phyloP scores from a whole-genome alignment of 2,113 vertebrate species.

The Zootoca vivipara region DNA sequence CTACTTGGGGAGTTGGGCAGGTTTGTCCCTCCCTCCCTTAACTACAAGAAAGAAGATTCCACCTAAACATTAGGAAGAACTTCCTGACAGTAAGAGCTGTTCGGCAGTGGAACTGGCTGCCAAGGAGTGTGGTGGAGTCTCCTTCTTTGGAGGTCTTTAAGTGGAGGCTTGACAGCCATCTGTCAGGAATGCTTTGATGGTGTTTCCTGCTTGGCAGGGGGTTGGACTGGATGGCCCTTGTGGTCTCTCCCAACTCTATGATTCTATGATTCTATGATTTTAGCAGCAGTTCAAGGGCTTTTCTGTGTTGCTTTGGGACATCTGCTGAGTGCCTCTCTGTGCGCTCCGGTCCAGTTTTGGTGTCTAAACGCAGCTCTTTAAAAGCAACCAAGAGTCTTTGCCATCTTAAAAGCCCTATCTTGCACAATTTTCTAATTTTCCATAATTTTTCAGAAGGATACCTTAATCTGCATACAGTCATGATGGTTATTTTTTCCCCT shows the following conservation, averaged over 20 bases:
- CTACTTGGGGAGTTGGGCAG: neutral
- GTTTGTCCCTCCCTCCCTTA: neutral
- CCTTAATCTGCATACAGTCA: neutral
- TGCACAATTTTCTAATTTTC: neutral
- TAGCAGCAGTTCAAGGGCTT: neutral
- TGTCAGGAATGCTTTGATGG: no score
- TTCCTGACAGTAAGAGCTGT: no score
- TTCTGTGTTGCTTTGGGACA: neutral
- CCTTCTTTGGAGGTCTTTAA: no score
- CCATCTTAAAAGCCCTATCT: neutral
- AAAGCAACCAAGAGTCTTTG: neutral
- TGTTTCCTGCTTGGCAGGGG: no score
- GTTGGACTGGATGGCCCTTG: no score
- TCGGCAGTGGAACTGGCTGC: no score
- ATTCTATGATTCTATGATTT: no score
- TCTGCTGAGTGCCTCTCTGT: neutral
- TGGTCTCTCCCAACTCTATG: no score
- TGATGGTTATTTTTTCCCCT: neutral
- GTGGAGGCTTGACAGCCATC: no score
- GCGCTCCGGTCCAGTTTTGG: neutral
- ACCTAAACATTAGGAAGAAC: no score
- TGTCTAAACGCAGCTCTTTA: neutral
- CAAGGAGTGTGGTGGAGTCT: no score
- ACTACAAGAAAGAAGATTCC: no score
- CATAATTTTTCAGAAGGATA: neutral